phyloP scores from a whole-genome alignment of 1,140 invertebrate genomes.

The Harpegnathos saltator region DNA sequence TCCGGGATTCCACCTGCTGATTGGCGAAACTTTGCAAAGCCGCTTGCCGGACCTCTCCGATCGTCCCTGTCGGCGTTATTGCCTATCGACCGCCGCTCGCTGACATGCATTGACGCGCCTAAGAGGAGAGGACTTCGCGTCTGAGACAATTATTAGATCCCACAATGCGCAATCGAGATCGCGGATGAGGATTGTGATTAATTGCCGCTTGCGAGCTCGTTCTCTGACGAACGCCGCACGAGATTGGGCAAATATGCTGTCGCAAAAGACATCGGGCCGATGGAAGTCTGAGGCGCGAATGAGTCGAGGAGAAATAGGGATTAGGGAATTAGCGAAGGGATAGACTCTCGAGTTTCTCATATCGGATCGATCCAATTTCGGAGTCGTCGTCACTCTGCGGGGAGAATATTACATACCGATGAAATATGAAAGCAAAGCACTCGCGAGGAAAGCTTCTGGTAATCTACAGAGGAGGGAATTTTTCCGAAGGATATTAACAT shows the following conservation, averaged over 20 bases:
- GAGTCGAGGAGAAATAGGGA: no score
- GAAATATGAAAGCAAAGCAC: no score
- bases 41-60: conserved; percentile 71
- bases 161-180: conserved; percentile 49
- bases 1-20: conserved; percentile 74
- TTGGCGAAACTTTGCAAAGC: conserved; percentile 76
- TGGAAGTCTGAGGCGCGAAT: no score
- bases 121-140: conserved; percentile 45
- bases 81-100: conserved; percentile 40
- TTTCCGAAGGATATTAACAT: no score
- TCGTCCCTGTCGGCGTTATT: conserved; percentile 66
- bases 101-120: conserved; percentile 35
- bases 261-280: no score
- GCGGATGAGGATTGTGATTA: neutral
- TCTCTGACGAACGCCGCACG: no score
- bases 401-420: no score
- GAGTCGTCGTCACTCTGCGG: no score
- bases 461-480: neutral
- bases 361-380: no score
- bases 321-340: no score
- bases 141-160: conserved; percentile 46
- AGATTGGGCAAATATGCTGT: no score
- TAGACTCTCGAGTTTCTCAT: no score
- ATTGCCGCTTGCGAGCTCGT: neutral
- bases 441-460: neutral